Conservation (phyloP, 2,888 invertebrate species). For the Ceratothoa steindachneri region DNA sequence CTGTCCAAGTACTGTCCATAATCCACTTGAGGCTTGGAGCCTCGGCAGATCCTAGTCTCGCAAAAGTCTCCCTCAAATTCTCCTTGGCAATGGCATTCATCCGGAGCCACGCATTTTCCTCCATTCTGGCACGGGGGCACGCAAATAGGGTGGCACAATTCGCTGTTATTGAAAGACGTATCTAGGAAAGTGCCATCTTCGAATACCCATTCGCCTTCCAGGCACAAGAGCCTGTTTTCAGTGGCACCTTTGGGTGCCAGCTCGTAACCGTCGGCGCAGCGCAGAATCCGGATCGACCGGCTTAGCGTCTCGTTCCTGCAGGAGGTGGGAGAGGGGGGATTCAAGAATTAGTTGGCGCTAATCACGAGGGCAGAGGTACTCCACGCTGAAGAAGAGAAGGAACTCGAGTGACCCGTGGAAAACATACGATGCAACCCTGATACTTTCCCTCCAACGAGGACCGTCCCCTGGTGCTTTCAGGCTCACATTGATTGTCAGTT, state of each 20-base stretch:
- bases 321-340: no score
- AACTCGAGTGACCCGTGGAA: no score
- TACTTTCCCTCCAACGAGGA: no score
- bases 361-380: no score
- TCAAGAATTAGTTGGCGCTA: no score
- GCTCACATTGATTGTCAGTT: no score
- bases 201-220: background rate
- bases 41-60: background rate
- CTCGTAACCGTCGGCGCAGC: background rate
- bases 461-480: no score
- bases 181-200: background rate
- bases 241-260: background rate
- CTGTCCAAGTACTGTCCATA: background rate
- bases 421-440: no score
- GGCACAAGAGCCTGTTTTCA: background rate
- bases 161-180: background rate
- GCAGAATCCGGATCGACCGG: no score
- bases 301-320: no score
- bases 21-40: background rate
- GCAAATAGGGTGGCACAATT: slow-evolving; percentile 11
- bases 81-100: slow-evolving; percentile 5
- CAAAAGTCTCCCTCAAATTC: slow-evolving; percentile 4
- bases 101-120: slow-evolving; percentile 1
- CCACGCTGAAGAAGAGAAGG: no score
- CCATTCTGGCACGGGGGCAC: slow-evolving; percentile 16